Evolutionary conservation across 2,888 invertebrate species (phyloP).

Genomic region (Coleophora flavipennella): DNA sequence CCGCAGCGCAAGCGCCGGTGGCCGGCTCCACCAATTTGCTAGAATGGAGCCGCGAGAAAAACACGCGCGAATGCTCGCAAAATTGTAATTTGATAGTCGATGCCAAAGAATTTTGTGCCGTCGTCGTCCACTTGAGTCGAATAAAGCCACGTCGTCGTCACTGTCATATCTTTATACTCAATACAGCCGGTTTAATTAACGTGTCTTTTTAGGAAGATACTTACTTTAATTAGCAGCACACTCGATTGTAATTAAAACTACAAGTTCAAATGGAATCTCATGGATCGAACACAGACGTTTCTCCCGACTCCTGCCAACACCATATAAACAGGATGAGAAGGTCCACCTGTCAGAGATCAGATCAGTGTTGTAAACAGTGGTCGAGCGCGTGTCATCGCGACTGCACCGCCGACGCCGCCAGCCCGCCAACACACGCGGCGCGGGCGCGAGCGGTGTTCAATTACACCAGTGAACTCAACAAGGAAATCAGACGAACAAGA

Average conservation of each 20-base stretch:
- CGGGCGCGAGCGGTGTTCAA: too few relatives aligned
- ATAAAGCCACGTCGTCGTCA: neutral
- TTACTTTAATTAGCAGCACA: too few relatives aligned
- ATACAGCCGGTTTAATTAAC: neutral
- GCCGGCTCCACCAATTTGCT: conserved; percentile 22
- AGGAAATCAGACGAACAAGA: too few relatives aligned
- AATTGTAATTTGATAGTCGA: too few relatives aligned
- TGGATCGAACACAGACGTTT: neutral
- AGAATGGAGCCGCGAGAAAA: conserved; percentile 18
- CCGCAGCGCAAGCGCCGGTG: conserved; percentile 29
- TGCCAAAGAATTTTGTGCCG: too few relatives aligned
- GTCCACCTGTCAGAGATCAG: conserved; percentile 58
- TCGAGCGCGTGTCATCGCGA: conserved; percentile 33
- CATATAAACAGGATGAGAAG: conserved; percentile 57
- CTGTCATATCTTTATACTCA: neutral
- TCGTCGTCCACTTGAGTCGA: neutral
- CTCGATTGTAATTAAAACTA: too few relatives aligned
- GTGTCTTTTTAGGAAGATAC: too few relatives aligned
- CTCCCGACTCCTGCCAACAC: neutral
- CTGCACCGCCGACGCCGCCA: conserved; percentile 23
- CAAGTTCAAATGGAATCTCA: neutral
- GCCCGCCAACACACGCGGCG: too few relatives aligned
- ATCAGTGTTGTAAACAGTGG: conserved; percentile 53
- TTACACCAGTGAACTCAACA: too few relatives aligned
- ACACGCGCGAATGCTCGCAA: conserved; percentile 21